Percentiles rank a stretch among this genome's conserved stretches.
phyloP scores from a whole-genome alignment of 2,888 invertebrate genomes.

The Sarcophaga variegata region DNA sequence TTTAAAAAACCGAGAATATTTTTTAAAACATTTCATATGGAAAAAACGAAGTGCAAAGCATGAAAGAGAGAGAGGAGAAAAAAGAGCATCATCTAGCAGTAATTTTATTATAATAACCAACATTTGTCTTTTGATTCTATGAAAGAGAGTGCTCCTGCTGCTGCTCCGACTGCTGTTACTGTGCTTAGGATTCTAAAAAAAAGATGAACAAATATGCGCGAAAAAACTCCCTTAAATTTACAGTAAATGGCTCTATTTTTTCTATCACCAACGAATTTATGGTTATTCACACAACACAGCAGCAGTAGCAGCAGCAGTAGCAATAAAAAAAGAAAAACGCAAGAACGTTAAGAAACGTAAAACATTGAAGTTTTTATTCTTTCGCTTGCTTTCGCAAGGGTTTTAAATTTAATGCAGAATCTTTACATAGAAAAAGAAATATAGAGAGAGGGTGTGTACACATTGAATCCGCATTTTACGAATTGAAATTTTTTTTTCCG shows the following conservation, averaged over 20 bases:
- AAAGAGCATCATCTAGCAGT: not conserved
- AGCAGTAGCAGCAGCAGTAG: not conserved
- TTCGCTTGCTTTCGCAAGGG: not conserved
- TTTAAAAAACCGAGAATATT: not conserved
- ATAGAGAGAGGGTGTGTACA: no score
- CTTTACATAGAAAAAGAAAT: no score
- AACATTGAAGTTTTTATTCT: not conserved
- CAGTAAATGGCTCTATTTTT: conserved; percentile 19
- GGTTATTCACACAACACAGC: conserved; percentile 30
- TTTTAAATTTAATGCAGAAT: no score
- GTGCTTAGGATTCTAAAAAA: not conserved
- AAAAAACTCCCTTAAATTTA: conserved; percentile 40
- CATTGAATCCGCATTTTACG: no score
- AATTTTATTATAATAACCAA: conserved; percentile 65
- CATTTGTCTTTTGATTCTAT: conserved; percentile 62
- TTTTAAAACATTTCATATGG: not conserved
- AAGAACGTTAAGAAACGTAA: no score
- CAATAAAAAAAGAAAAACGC: no score
- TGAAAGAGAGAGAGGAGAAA: not conserved
- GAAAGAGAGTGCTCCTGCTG: conserved; percentile 26
- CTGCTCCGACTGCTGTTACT: not conserved
- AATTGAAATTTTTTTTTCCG: no score
- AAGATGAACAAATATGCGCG: not conserved
- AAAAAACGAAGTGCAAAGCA: conserved; percentile 18
- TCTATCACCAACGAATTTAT: conserved; percentile 29